Evolutionary conservation across 2,797 vertebrate genomes (phyloP).

Genomic region (Mareca strepera): DNA sequence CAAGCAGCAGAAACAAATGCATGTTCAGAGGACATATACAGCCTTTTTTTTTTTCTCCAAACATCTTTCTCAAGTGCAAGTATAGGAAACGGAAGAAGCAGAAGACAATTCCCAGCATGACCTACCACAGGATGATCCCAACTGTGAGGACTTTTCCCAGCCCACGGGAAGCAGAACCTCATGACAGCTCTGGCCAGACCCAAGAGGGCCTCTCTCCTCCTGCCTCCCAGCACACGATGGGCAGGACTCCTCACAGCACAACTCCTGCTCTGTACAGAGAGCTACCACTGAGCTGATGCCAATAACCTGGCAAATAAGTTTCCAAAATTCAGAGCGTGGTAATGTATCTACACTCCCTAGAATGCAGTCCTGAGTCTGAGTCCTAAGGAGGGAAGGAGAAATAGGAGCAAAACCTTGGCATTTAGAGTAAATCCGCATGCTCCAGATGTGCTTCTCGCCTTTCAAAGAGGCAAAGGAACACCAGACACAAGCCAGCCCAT

Average conservation of each 20-base stretch:
- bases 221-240: background rate
- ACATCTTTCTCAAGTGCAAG: background rate
- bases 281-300: fast-evolving
- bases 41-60: background rate
- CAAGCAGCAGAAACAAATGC: background rate
- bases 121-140: background rate
- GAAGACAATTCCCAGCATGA: background rate
- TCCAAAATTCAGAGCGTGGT: background rate
- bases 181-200: background rate
- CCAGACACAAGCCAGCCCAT: background rate
- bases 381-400: background rate
- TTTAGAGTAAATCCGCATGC: background rate
- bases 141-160: background rate
- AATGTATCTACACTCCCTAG: background rate
- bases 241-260: background rate
- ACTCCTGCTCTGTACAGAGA: background rate
- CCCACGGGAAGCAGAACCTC: background rate
- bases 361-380: background rate
- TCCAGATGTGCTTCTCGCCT: background rate
- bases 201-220: background rate
- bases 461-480: background rate
- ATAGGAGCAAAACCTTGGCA: background rate
- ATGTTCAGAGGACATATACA: background rate
- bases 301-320: background rate
- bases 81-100: background rate